These are phyloP conservation scores for Hemibagrus guttatus DNA, from an alignment of 2,797 vertebrate species.

Conservation along the genomic window DNA sequence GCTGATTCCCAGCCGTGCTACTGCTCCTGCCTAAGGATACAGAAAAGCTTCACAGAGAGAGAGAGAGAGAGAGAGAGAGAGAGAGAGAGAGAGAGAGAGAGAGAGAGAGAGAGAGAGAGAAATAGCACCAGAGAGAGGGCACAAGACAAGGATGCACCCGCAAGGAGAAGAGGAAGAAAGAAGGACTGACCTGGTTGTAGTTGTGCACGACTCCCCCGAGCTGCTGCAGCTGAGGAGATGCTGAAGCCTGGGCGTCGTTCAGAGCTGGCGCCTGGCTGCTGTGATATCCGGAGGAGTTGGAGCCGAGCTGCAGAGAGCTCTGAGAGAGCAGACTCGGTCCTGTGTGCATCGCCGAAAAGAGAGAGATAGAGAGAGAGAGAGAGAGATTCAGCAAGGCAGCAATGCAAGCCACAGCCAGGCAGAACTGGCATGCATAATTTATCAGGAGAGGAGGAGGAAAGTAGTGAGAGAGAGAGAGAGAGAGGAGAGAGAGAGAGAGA, in stretches of 20 bases:
- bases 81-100: constrained; percentile 1
- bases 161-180: background rate
- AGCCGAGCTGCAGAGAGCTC: constrained; percentile 97
- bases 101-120: background rate
- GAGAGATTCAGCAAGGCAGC: constrained; percentile 78
- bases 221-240: constrained; percentile 77
- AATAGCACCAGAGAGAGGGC: background rate
- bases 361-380: constrained; percentile 58
- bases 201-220: constrained; percentile 89
- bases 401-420: constrained; percentile 79
- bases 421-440: constrained; percentile 82
- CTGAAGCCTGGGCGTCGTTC: constrained; percentile 76
- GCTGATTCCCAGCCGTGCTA: constrained; percentile 9
- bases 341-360: constrained; percentile 64
- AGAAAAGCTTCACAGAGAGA: background rate
- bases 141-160: background rate
- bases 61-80: background rate
- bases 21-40: background rate
- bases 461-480: constrained; percentile 59
- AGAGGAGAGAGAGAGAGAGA: constrained; percentile 43
- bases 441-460: constrained; percentile 74
- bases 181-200: constrained; percentile 92
- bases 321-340: constrained; percentile 96
- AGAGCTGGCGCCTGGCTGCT: constrained; percentile 97
- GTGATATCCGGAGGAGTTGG: constrained; percentile 98